These are phyloP conservation scores for Siniperca scherzeri DNA, from an alignment of 2,797 vertebrate genomes.

Conservation along the genomic window DNA sequence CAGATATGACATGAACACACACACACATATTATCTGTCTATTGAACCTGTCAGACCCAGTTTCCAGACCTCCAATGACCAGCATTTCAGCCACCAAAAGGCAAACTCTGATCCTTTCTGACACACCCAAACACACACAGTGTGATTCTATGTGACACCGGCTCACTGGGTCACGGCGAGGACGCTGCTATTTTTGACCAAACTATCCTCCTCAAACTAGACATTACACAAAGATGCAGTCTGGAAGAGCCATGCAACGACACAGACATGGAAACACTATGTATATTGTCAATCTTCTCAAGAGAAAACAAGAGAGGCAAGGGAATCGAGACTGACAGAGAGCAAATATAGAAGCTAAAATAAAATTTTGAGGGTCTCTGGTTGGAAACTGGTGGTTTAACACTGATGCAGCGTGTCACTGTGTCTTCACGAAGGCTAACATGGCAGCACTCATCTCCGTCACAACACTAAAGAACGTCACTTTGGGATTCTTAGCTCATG, in stretches of 20 bases:
- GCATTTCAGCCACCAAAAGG: constrained; percentile 30
- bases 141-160: constrained; percentile 39
- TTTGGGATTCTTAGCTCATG: neutral
- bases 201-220: constrained; percentile 33
- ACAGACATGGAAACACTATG: neutral
- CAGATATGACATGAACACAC: constrained; percentile 35
- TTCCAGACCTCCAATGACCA: constrained; percentile 39
- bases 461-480: neutral
- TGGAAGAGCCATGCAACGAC: constrained; percentile 25
- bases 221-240: constrained; percentile 26
- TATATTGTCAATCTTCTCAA: constrained; percentile 1
- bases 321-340: constrained; percentile 25
- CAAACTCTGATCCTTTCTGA: constrained; percentile 36
- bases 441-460: constrained; percentile 35
- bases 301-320: constrained; percentile 6
- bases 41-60: constrained; percentile 30
- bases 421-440: constrained; percentile 1
- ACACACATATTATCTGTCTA: constrained; percentile 1
- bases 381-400: constrained; percentile 33
- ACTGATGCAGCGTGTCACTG: constrained; percentile 41
- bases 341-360: neutral
- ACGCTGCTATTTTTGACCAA: constrained; percentile 45
- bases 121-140: constrained; percentile 37
- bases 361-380: constrained; percentile 17
- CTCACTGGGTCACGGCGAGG: constrained; percentile 25